These are phyloP conservation scores for Cochlearius cochlearius DNA, from an alignment of 2,113 vertebrate species.

Conservation along the genomic window DNA sequence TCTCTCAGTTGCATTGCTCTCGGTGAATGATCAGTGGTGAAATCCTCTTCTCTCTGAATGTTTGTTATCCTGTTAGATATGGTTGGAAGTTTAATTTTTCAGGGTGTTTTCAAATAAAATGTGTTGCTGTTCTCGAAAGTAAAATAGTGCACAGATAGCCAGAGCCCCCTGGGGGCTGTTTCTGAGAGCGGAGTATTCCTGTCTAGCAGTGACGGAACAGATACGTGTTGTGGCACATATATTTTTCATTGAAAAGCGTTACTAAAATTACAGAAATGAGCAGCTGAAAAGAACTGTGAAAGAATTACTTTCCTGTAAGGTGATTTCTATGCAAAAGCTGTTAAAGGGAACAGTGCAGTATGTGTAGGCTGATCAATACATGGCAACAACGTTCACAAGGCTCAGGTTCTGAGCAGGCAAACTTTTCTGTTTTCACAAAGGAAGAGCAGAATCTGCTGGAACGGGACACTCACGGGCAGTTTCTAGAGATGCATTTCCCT, in stretches of 20 bases:
- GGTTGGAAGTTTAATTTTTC: slow-evolving; percentile 8
- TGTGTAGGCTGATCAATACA: neutral
- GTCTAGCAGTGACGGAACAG: neutral
- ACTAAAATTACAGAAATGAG: neutral
- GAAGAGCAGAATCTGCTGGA: neutral
- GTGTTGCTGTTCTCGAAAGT: neutral
- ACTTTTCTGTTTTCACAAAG: neutral
- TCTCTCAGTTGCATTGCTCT: neutral
- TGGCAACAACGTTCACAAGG: neutral
- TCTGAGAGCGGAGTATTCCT: neutral
- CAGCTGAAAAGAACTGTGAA: neutral
- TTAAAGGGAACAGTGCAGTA: neutral
- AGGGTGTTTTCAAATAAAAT: slow-evolving; percentile 24
- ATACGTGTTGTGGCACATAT: neutral
- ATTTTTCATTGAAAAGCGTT: neutral
- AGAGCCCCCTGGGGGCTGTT: neutral
- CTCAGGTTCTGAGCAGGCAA: neutral
- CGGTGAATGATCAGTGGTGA: neutral
- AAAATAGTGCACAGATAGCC: neutral
- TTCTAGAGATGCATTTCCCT: neutral
- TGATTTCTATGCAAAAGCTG: neutral
- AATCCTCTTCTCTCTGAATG: neutral
- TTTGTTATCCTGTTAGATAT: neutral
- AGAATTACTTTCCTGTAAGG: neutral
- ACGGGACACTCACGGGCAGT: neutral